Evolutionary conservation across 1,140 invertebrate species (phyloP), one percentile per base, ranked within the genome.

Genomic region (Drosophila tani): DNA sequence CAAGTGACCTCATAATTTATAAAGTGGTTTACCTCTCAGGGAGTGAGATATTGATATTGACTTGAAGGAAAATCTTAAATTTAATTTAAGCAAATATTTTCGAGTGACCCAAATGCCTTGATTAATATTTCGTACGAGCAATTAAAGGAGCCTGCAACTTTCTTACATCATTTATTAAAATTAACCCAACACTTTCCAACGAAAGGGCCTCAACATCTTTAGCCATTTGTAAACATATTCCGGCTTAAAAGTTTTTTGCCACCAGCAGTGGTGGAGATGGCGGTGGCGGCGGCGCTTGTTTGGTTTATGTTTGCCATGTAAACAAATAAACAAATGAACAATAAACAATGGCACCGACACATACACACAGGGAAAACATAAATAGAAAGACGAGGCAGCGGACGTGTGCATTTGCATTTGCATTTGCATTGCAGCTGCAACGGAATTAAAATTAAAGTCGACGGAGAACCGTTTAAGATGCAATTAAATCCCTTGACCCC

Each of bases 311-410:
- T 79, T 67, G 64, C 82, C 69, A 57, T 70, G 65, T 85, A 82
- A 85, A 85, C 82, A 86, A 86, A 86, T 79, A 65, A 87, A 87
- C 77, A 79, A 78, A 83, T 80, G 58, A 83, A 80, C 84, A 83
- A 86, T 56, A 67, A 73, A 75, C 57, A 70, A 43, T 51, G 19
- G 21, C 59, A 56, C 29, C 45, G 35, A 50, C 49, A 49, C 29
- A 74, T 24, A 60, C 64, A 66, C 56, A 50, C 15, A 11, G 67
- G 55, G 55, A 53, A 77, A 60, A 67, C 57, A 81, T 41, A 75
- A 79, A 66, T 58, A 67, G 43, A 60, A 75, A 76, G 65, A 81
- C 45, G 29, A 38, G 11, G 56, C 50, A 32, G 47, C 67, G 47
- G 32, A 57, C 46, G 32, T 49, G 32, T 68, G 71, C 55, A 71